A percentile compares a stretch with the other conserved stretches of the same genome.
These are phyloP conservation scores for Hestina assimilis DNA, from an alignment of 1,140 invertebrate genomes.

Conservation along the genomic window DNA sequence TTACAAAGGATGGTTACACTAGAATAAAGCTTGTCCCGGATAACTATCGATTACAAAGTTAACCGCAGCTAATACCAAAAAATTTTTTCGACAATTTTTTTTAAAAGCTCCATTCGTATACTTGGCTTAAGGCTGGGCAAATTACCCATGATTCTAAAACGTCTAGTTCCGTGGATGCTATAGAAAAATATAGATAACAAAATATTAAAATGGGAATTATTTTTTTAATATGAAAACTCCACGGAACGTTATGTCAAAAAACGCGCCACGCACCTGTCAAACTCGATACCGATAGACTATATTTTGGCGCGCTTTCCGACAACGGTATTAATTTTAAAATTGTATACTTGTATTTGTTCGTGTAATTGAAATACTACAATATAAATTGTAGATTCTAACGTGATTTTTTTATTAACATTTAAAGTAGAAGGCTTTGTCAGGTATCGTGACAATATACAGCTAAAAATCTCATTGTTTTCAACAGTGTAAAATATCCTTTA, in stretches of 20 bases:
- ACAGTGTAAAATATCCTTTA: conserved; percentile 77
- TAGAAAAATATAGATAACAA: conserved; percentile 38
- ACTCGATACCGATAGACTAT: conserved; percentile 5
- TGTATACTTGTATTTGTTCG: conserved; percentile 22
- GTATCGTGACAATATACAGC: conserved; percentile 71
- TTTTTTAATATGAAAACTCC: conserved; percentile 13
- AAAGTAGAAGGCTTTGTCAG: conserved; percentile 63
- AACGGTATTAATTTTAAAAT: conserved; percentile 12
- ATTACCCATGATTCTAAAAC: conserved; percentile 36
- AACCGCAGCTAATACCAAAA: conserved; percentile 53
- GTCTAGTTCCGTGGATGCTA: conserved; percentile 33
- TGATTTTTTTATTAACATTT: conserved; percentile 17
- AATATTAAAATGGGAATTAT: conserved; percentile 32
- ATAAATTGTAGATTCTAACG: conserved; percentile 4
- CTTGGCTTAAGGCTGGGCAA: conserved; percentile 70
- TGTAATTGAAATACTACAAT: background rate
- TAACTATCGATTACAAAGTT: conserved; percentile 59
- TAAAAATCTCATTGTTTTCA: conserved; percentile 72
- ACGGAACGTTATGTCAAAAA: conserved; percentile 21
- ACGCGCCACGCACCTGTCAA: conserved; percentile 37
- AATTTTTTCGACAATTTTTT: conserved; percentile 30
- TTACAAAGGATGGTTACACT: conserved; percentile 53
- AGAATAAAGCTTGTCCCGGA: conserved; percentile 71
- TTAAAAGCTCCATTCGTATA: conserved; percentile 72
- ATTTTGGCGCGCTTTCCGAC: conserved; percentile 7